Evolutionary conservation across 2,888 invertebrate species (phyloP).

Genomic region (Orchesella flavescens): DNA sequence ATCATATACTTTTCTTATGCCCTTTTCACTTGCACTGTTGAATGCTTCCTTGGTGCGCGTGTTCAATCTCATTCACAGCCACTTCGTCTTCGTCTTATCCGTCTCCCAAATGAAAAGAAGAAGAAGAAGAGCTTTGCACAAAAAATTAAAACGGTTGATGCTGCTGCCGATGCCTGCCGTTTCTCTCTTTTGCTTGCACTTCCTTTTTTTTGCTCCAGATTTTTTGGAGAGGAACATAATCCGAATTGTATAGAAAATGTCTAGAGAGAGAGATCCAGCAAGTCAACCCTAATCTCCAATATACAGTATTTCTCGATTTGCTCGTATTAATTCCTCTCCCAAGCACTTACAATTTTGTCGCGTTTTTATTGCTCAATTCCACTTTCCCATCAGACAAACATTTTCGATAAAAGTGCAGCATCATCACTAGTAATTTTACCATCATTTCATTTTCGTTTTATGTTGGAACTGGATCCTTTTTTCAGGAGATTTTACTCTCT

Average conservation of each 20-base stretch:
- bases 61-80: slow-evolving; percentile 13
- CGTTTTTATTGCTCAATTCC: too few relatives aligned
- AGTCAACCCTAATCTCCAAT: too few relatives aligned
- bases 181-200: neutral
- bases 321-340: too few relatives aligned
- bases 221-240: neutral
- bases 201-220: neutral
- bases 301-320: too few relatives aligned
- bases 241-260: neutral
- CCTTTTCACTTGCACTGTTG: neutral
- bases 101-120: neutral
- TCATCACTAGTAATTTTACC: neutral
- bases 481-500: too few relatives aligned
- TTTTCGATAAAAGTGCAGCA: neutral
- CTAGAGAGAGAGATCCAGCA: too few relatives aligned
- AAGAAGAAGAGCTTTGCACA: too few relatives aligned
- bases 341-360: too few relatives aligned
- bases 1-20: neutral
- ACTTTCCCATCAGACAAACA: neutral
- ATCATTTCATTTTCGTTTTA: too few relatives aligned
- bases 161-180: neutral
- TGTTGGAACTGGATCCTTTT: too few relatives aligned
- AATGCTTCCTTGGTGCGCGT: neutral
- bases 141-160: too few relatives aligned
- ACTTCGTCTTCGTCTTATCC: neutral